A percentile compares a stretch with the other conserved stretches of the same genome.
Evolutionary conservation across 2,888 invertebrate genomes (phyloP).

Genomic region (Rhagonycha fulva): DNA sequence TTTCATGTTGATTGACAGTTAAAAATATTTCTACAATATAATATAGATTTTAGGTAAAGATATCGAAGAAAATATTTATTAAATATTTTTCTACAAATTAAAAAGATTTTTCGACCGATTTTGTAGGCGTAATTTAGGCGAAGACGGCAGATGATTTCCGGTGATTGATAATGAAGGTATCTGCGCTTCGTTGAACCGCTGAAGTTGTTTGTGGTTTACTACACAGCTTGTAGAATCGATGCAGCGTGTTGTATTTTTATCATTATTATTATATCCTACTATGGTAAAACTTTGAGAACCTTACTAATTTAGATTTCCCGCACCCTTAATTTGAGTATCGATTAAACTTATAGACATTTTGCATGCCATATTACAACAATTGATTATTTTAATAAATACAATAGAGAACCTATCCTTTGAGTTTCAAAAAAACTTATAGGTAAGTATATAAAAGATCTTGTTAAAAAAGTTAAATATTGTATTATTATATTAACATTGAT

Average conservation of each 20-base stretch:
- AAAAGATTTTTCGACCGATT: conserved; percentile 6
- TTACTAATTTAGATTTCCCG: conserved; percentile 2
- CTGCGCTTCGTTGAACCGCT: conserved; percentile 32
- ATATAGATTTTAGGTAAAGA: not conserved
- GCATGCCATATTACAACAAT: not conserved
- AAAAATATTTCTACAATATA: not conserved
- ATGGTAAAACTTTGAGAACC: conserved; percentile 10
- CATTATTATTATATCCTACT: conserved; percentile 10
- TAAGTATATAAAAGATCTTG: too few relatives aligned
- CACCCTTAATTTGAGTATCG: conserved; percentile 4
- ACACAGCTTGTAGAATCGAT: conserved; percentile 16
- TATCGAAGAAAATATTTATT: not conserved
- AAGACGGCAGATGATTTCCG: conserved; percentile 38
- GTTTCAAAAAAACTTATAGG: too few relatives aligned
- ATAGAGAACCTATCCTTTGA: not conserved
- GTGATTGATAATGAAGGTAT: conserved; percentile 37
- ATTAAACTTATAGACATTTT: conserved; percentile 1
- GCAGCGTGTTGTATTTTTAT: conserved; percentile 14
- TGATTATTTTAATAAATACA: not conserved
- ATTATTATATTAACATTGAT: too few relatives aligned
- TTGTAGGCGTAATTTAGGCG: conserved; percentile 18
- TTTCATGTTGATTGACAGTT: not conserved
- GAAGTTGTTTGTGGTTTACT: conserved; percentile 18
- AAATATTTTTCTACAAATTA: conserved; percentile 10
- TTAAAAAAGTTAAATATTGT: too few relatives aligned